Conservation (phyloP, 2,888 invertebrate genomes). For the Cephonodes hylas region DNA sequence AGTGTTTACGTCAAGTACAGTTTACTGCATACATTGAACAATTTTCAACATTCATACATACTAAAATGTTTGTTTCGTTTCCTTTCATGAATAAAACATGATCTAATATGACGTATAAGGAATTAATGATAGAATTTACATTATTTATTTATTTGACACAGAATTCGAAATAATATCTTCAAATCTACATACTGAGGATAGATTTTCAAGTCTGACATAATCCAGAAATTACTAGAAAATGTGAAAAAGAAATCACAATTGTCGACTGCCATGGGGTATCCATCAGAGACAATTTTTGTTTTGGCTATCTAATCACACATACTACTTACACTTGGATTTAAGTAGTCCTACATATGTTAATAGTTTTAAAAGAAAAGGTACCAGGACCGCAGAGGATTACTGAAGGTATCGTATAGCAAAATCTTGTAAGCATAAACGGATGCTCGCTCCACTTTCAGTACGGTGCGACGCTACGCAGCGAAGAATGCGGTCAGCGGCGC, state of each 20-base stretch:
- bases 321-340: too few species aligned
- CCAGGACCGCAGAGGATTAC: conserved; percentile 34
- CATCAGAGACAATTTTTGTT: too few species aligned
- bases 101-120: background rate
- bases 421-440: conserved; percentile 54
- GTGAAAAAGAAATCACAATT: too few species aligned
- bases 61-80: background rate
- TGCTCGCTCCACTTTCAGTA: conserved; percentile 65
- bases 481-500: conserved; percentile 73
- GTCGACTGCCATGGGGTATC: too few species aligned
- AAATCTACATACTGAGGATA: too few species aligned
- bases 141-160: background rate
- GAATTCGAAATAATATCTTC: background rate
- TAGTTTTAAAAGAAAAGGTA: conserved; percentile 14
- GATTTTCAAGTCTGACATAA: too few species aligned
- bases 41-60: background rate
- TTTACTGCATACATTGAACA: background rate
- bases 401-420: conserved; percentile 45
- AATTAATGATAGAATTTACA: background rate
- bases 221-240: too few species aligned
- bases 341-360: background rate
- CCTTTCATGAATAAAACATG: background rate
- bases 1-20: background rate
- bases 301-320: too few species aligned
- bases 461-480: conserved; percentile 47